A percentile compares a stretch with the other conserved stretches of the same genome.
Evolutionary conservation across 2,113 vertebrate genomes (phyloP).

Genomic region (Cinclus cinclus): DNA sequence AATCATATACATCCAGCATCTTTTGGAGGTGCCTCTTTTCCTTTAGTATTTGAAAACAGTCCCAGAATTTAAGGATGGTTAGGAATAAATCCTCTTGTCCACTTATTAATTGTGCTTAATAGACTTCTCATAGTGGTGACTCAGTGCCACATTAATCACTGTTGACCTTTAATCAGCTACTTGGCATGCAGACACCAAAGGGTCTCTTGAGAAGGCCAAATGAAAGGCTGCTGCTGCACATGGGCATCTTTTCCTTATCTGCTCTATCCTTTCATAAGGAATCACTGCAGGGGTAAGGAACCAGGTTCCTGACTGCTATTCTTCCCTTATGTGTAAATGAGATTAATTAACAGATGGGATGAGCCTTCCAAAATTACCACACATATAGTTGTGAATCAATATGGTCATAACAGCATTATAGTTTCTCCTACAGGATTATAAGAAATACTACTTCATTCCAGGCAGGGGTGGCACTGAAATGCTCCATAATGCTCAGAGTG

Average conservation of each 20-base stretch:
- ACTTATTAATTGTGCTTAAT: background rate
- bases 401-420: background rate
- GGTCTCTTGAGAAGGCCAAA: background rate
- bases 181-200: background rate
- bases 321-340: background rate
- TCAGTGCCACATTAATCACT: background rate
- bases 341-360: background rate
- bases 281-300: background rate
- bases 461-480: accelerated
- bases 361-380: background rate
- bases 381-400: background rate
- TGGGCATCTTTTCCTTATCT: background rate
- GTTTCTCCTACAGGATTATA: background rate
- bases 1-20: background rate
- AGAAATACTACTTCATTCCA: background rate
- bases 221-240: background rate
- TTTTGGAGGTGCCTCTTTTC: background rate
- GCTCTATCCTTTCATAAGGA: background rate
- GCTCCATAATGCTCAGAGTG: background rate
- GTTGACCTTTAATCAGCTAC: background rate
- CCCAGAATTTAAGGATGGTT: background rate
- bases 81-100: background rate
- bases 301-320: background rate
- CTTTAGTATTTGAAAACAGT: background rate
- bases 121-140: background rate